These are phyloP conservation scores for Orientallactaga sibirica DNA, from an alignment of 2,797 vertebrate genomes.

Conservation along the genomic window DNA sequence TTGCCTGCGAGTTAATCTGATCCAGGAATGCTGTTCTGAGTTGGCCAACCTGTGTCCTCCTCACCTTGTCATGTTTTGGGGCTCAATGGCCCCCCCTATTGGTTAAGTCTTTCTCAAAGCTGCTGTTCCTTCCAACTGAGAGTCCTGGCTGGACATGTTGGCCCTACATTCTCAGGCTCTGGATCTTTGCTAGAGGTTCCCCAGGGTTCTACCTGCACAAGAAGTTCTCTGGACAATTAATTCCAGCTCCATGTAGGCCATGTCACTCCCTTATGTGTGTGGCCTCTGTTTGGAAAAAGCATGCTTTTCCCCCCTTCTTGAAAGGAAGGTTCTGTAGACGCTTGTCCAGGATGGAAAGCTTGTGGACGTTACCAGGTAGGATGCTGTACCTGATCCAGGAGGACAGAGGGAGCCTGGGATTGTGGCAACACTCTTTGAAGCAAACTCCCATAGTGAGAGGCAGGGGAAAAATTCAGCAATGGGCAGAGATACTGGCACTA, in stretches of 20 bases:
- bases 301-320: not conserved
- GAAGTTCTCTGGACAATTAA: not conserved
- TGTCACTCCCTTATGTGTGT: not conserved
- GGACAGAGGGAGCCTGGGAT: not conserved
- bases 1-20: not conserved
- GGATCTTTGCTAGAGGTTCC: not conserved
- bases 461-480: not conserved
- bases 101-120: not conserved
- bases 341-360: not conserved
- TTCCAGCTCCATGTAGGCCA: not conserved
- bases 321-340: not conserved
- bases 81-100: not conserved
- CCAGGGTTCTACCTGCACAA: not conserved
- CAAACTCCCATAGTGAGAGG: not conserved
- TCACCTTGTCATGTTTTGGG: not conserved
- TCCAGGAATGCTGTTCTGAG: not conserved
- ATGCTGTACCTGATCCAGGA: not conserved
- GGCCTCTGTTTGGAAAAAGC: not conserved
- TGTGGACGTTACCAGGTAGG: fast-evolving
- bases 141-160: not conserved
- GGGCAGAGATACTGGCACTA: not conserved
- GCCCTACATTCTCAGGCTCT: not conserved
- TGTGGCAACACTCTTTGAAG: not conserved
- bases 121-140: not conserved
- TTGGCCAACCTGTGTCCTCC: not conserved